These are phyloP conservation scores for Odocoileus virginianus DNA, from an alignment of 2,113 vertebrate species.

Conservation along the genomic window DNA sequence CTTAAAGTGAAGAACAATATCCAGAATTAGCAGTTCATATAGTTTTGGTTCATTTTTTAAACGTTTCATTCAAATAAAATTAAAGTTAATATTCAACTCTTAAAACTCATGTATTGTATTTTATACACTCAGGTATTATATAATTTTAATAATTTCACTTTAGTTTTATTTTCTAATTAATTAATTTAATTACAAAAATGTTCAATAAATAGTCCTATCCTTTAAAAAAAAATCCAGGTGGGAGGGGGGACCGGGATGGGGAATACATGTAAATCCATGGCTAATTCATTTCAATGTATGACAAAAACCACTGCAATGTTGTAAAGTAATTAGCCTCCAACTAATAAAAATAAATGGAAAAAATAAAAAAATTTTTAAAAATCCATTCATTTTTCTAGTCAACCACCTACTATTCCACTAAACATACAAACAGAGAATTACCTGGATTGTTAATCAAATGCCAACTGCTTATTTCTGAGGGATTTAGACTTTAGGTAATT, in stretches of 20 bases:
- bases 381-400: background rate
- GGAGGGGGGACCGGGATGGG: no score
- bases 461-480: background rate
- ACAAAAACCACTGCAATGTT: no score
- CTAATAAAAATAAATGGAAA: no score
- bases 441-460: background rate
- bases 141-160: background rate
- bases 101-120: conserved; percentile 8
- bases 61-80: background rate
- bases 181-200: background rate
- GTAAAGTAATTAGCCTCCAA: no score
- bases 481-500: background rate
- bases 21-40: background rate
- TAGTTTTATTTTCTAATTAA: conserved; percentile 5
- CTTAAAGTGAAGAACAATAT: background rate
- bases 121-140: background rate
- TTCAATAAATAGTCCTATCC: background rate
- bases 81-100: background rate
- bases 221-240: background rate
- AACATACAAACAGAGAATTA: background rate
- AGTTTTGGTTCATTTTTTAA: background rate
- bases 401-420: background rate
- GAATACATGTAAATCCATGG: no score
- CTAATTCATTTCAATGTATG: no score
- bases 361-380: background rate